phyloP scores from a whole-genome alignment of 2,888 invertebrate species.

The Cephus spinipes region DNA sequence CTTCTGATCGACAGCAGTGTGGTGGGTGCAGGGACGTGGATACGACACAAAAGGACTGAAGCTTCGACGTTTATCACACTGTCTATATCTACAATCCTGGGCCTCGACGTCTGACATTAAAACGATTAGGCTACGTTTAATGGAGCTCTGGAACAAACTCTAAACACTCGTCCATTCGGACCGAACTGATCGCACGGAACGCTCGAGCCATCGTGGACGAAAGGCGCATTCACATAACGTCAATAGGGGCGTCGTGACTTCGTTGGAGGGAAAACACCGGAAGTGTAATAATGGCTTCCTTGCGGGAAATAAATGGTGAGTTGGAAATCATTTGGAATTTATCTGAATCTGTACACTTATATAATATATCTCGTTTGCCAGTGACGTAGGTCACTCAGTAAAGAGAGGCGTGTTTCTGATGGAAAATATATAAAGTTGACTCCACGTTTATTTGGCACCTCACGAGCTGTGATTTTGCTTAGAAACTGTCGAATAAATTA shows the following conservation, averaged over 20 bases:
- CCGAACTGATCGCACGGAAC: not conserved
- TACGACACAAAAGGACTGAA: not conserved
- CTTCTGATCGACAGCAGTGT: not conserved
- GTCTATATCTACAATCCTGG: not conserved
- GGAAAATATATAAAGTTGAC: not conserved
- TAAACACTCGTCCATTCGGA: not conserved
- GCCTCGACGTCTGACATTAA: not conserved
- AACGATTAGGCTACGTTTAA: not conserved
- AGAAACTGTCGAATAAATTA: not conserved
- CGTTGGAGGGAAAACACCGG: not conserved
- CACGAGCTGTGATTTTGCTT: not conserved
- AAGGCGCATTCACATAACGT: not conserved
- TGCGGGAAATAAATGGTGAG: not conserved
- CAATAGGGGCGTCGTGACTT: not conserved
- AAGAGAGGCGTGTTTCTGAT: not conserved
- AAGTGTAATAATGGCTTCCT: not conserved
- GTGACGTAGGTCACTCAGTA: not conserved
- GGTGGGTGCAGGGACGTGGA: not conserved
- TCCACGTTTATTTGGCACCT: not conserved
- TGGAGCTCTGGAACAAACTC: not conserved
- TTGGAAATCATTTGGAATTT: not conserved
- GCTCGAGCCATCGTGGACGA: not conserved
- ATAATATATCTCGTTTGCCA: not conserved
- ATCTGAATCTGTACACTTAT: not conserved
- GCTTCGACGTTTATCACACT: not conserved